A percentile compares a stretch with the other conserved stretches of the same genome.
Evolutionary conservation across 2,888 invertebrate genomes (phyloP).

Genomic region (Napeogenes inachia): DNA sequence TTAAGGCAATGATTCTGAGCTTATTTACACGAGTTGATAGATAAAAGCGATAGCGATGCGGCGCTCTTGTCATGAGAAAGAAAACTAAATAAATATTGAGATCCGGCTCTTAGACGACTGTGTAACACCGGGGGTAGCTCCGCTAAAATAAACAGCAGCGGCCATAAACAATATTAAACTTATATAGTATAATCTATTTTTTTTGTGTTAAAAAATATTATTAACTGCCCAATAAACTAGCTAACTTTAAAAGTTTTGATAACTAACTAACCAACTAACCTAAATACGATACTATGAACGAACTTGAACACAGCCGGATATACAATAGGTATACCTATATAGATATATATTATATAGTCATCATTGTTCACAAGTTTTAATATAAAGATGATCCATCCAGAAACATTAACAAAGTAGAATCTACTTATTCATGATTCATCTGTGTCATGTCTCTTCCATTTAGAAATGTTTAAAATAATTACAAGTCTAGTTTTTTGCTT

Average conservation of each 20-base stretch:
- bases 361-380: too few species aligned
- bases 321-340: too few species aligned
- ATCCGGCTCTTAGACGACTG: slow-evolving; percentile 50
- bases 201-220: too few species aligned
- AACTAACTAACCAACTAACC: too few species aligned
- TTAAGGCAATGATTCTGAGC: slow-evolving; percentile 57
- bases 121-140: slow-evolving; percentile 62
- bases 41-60: slow-evolving; percentile 65
- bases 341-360: too few species aligned
- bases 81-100: slow-evolving; percentile 63
- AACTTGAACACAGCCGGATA: too few species aligned
- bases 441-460: slow-evolving; percentile 7
- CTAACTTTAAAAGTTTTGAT: too few species aligned
- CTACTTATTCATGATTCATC: neutral
- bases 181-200: too few species aligned
- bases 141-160: slow-evolving; percentile 49
- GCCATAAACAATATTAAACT: neutral
- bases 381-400: too few species aligned
- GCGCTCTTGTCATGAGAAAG: slow-evolving; percentile 61
- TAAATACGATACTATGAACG: too few species aligned
- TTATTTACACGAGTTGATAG: slow-evolving; percentile 68
- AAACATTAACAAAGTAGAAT: neutral
- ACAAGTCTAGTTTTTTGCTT: too few species aligned
- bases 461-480: neutral
- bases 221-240: too few species aligned